Evolutionary conservation across 2,113 vertebrate species (phyloP).

Genomic region (Prunella himalayana): DNA sequence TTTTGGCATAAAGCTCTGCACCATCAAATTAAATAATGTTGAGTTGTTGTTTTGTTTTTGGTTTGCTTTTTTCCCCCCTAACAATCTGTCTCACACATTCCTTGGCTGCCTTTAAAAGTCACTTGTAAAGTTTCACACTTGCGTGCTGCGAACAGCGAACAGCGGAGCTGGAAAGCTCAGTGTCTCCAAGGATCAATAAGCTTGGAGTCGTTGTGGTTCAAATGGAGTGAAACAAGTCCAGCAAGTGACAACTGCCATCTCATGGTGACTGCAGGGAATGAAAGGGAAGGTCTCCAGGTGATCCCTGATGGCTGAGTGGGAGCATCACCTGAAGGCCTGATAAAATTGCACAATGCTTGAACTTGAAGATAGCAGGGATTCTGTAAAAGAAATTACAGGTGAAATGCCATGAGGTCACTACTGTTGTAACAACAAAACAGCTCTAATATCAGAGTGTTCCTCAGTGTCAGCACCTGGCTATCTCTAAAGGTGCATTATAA

Average conservation of each 20-base stretch:
- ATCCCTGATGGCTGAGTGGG: background rate
- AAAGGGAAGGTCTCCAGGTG: background rate
- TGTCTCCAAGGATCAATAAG: conserved; percentile 28
- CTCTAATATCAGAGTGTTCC: background rate
- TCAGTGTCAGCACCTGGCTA: background rate
- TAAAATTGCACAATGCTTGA: background rate
- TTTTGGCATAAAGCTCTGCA: conserved; percentile 39
- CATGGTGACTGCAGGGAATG: background rate
- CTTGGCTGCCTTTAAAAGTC: conserved; percentile 54
- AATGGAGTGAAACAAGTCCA: background rate
- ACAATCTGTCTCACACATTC: conserved; percentile 64
- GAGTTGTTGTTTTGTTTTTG: background rate
- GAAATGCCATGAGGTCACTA: background rate
- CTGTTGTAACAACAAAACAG: background rate
- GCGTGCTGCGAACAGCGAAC: background rate
- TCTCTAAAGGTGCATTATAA: background rate
- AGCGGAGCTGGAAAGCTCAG: background rate
- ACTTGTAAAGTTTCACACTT: conserved; percentile 62
- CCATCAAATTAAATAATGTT: conserved; percentile 63
- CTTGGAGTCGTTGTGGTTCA: background rate
- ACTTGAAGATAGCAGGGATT: background rate
- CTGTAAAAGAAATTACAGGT: background rate
- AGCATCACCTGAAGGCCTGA: background rate
- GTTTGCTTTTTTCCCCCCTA: background rate
- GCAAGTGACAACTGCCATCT: conserved; percentile 46